phyloP scores from a whole-genome alignment of 2,888 invertebrate genomes.

The Drosophila flavopinicola region DNA sequence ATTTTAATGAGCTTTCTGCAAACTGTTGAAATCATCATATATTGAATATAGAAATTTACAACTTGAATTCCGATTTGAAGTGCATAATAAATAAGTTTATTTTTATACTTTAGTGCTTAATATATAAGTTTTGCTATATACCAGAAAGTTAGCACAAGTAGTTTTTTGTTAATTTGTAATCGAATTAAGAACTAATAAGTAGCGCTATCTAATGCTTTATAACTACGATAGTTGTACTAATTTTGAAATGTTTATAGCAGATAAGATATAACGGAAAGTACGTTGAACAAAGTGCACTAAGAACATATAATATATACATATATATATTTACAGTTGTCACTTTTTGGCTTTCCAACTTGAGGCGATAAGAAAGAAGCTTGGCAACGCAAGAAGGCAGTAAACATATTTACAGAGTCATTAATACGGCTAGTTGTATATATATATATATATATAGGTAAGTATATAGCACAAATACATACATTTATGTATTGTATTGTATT shows the following conservation, averaged over 20 bases:
- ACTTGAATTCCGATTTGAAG: too few species aligned
- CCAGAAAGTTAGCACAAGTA: not conserved
- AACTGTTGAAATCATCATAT: too few species aligned
- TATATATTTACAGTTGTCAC: conserved; percentile 12
- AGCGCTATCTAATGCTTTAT: not conserved
- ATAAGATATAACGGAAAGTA: conserved; percentile 33
- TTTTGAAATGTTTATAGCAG: conserved; percentile 24
- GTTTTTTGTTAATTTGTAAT: not conserved
- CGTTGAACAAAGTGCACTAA: conserved; percentile 10
- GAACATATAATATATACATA: not conserved
- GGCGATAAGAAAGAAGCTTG: conserved; percentile 54
- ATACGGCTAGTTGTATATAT: conserved; percentile 16
- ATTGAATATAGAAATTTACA: too few species aligned
- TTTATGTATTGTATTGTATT: conserved; percentile 9
- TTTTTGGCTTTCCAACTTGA: conserved; percentile 9
- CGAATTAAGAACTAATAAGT: not conserved
- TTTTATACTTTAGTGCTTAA: too few species aligned
- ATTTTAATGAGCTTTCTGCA: too few species aligned
- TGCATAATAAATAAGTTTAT: too few species aligned
- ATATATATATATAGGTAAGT: conserved; percentile 8
- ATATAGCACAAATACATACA: not conserved
- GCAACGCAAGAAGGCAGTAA: conserved; percentile 14
- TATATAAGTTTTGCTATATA: too few species aligned
- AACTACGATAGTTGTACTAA: not conserved
- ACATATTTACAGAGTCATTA: conserved; percentile 53